Evolutionary conservation across 2,797 vertebrate species (phyloP).

Genomic region (Poeciliopsis paucimaculata): DNA sequence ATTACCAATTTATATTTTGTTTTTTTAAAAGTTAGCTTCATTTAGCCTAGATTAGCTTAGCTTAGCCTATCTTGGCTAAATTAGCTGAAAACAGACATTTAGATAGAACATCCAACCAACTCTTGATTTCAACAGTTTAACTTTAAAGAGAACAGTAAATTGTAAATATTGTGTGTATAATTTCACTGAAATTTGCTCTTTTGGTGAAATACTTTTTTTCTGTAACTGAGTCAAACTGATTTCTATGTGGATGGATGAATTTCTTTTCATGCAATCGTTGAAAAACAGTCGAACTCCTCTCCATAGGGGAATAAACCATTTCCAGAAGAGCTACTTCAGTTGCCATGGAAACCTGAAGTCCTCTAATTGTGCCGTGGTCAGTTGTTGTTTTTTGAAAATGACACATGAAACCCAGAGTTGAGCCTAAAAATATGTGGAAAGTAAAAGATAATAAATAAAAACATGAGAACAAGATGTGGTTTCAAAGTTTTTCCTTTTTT

Average conservation of each 20-base stretch:
- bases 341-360: conserved; percentile 98
- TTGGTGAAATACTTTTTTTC: neutral
- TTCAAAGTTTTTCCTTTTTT: neutral
- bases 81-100: neutral
- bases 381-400: conserved; percentile 97
- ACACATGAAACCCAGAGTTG: conserved; percentile 82
- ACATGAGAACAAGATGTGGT: neutral
- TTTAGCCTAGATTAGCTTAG: neutral
- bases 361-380: conserved; percentile 98
- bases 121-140: neutral
- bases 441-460: neutral
- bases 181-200: neutral
- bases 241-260: conserved; percentile 17
- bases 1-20: neutral
- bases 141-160: neutral
- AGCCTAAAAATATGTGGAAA: neutral
- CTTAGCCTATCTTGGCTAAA: neutral
- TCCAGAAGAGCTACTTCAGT: conserved; percentile 97
- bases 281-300: conserved; percentile 43
- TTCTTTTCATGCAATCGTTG: conserved; percentile 36
- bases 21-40: neutral
- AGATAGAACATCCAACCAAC: neutral
- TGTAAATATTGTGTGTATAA: neutral
- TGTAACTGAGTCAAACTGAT: neutral
- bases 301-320: conserved; percentile 94